Evolutionary conservation across 2,888 invertebrate genomes (phyloP).

Genomic region (Augochlorella aurata): DNA sequence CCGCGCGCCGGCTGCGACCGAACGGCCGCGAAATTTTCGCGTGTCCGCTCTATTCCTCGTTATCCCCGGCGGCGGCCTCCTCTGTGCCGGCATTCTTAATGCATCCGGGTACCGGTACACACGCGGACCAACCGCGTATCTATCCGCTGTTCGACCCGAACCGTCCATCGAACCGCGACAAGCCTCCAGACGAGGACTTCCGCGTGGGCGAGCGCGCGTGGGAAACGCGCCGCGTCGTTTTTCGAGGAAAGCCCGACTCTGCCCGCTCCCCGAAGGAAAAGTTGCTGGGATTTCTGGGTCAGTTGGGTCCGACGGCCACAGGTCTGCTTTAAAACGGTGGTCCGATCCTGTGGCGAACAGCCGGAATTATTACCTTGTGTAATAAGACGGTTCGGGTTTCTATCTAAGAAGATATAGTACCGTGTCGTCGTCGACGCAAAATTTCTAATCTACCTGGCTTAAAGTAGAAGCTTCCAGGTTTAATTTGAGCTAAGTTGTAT

Average conservation of each 20-base stretch:
- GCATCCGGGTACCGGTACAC: conserved; percentile 53
- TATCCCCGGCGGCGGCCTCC: conserved; percentile 8
- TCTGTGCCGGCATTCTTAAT: conserved; percentile 34
- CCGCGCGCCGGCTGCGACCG: background rate
- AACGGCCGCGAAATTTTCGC: conserved; percentile 25
- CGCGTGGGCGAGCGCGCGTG: conserved; percentile 60
- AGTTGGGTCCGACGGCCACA: background rate
- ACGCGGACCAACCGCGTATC: conserved; percentile 18
- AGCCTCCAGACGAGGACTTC: conserved; percentile 53
- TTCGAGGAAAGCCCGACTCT: background rate
- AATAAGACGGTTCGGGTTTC: too few relatives aligned
- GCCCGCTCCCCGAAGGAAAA: background rate
- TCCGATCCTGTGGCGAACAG: background rate
- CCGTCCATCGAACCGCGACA: conserved; percentile 61
- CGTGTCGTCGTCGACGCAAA: too few relatives aligned
- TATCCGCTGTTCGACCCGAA: conserved; percentile 55
- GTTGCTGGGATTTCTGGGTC: background rate
- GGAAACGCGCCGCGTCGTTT: conserved; percentile 34
- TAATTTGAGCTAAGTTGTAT: too few relatives aligned
- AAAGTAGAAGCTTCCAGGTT: too few relatives aligned
- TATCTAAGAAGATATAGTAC: too few relatives aligned
- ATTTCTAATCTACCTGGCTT: too few relatives aligned
- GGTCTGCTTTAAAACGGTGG: background rate
- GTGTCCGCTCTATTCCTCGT: conserved; percentile 27
- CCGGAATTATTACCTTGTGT: too few relatives aligned